Conservation (phyloP, 1,140 invertebrate species). For the Temnothorax curvispinosus region DNA sequence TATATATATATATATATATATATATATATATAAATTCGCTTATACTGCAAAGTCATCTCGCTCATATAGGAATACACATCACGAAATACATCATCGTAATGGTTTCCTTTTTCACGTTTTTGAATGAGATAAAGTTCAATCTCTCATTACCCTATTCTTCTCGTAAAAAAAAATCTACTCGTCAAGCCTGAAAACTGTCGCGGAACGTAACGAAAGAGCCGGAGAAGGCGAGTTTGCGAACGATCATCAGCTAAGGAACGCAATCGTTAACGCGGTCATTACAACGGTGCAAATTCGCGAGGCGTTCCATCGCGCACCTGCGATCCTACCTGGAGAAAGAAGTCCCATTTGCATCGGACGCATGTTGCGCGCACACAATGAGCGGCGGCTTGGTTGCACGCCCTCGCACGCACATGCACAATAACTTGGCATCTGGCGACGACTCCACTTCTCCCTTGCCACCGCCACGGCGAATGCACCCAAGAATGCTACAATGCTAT, state of each 20-base stretch:
- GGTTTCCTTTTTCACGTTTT: background rate
- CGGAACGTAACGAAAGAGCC: background rate
- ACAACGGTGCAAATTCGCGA: conserved; percentile 34
- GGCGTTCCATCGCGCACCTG: conserved; percentile 55
- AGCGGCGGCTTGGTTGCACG: conserved; percentile 52
- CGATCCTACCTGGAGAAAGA: conserved; percentile 53
- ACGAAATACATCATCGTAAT: background rate
- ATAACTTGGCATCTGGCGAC: conserved; percentile 53
- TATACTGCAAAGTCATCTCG: background rate
- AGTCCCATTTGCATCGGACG: conserved; percentile 37
- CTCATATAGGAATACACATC: background rate
- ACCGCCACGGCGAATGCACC: conserved; percentile 34
- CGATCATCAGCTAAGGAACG: conserved; percentile 10
- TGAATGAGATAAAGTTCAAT: background rate
- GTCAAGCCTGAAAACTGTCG: background rate
- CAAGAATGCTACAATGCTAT: conserved; percentile 32
- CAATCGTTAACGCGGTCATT: conserved; percentile 16
- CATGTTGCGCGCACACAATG: conserved; percentile 57
- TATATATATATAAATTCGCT: background rate
- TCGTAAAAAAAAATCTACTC: background rate
- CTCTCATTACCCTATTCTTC: background rate
- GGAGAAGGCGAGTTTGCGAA: background rate
- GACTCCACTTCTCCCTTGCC: conserved; percentile 22
- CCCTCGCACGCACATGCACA: conserved; percentile 61
- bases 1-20: background rate